Evolutionary conservation across 2,113 vertebrate species (phyloP).

Genomic region (Rousettus leschenaultii): DNA sequence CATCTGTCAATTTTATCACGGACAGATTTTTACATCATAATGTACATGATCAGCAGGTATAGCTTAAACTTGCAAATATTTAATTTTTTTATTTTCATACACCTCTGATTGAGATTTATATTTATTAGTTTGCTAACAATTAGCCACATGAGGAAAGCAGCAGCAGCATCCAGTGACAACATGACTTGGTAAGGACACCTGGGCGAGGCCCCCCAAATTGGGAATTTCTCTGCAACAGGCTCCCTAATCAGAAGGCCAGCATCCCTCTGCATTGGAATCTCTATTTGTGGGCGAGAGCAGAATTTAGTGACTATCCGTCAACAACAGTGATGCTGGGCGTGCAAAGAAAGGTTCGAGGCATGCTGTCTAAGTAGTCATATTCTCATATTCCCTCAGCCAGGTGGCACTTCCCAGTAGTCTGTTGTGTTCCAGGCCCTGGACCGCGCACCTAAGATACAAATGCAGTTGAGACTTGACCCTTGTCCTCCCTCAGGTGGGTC

Average conservation of each 20-base stretch:
- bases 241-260: not conserved
- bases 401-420: not conserved
- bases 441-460: fast-evolving
- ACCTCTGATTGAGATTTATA: not conserved
- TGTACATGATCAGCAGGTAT: not conserved
- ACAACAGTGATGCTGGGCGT: not conserved
- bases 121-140: not conserved
- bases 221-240: not conserved
- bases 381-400: not conserved
- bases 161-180: too few species aligned
- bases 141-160: not conserved
- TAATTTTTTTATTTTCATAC: not conserved
- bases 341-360: not conserved
- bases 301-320: not conserved
- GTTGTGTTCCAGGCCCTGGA: not conserved
- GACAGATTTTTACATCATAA: not conserved
- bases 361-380: not conserved
- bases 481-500: not conserved
- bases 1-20: not conserved
- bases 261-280: not conserved
- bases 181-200: not conserved
- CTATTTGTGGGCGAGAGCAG: not conserved
- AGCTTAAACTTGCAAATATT: not conserved
- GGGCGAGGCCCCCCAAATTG: fast-evolving
- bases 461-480: not conserved